phyloP scores from a whole-genome alignment of 2,888 invertebrate genomes.

The Thymelicus lineola region DNA sequence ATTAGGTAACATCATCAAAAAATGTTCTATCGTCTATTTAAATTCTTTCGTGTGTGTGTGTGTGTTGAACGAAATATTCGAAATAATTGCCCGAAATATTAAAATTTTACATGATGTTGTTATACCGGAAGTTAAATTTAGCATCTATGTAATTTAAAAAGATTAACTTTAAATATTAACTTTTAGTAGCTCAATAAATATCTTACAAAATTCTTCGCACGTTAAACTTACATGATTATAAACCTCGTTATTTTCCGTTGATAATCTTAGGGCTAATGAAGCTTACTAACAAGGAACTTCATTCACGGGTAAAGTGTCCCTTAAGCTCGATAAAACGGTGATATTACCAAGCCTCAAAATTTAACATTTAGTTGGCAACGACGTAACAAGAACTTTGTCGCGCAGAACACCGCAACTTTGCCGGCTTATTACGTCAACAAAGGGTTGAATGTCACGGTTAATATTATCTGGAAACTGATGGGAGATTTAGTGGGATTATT shows the following conservation, averaged over 20 bases:
- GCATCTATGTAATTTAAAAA: too few relatives aligned
- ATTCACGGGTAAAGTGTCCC: constrained; percentile 25
- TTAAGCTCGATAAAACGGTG: constrained; percentile 14
- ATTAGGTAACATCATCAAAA: too few relatives aligned
- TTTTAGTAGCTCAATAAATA: too few relatives aligned
- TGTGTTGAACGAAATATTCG: too few relatives aligned
- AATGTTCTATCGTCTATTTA: too few relatives aligned
- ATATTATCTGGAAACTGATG: not conserved
- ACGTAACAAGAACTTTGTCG: constrained; percentile 1
- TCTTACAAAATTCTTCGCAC: too few relatives aligned
- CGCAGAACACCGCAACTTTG: not conserved
- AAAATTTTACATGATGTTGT: too few relatives aligned
- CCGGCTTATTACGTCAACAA: not conserved
- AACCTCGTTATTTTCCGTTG: not conserved
- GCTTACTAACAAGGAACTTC: constrained; percentile 23
- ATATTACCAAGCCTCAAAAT: constrained; percentile 21
- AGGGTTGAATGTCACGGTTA: constrained; percentile 2
- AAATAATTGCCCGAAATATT: too few relatives aligned
- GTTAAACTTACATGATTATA: too few relatives aligned
- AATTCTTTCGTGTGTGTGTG: too few relatives aligned
- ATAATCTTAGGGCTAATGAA: constrained; percentile 12
- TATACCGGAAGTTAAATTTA: too few relatives aligned
- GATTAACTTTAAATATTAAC: too few relatives aligned
- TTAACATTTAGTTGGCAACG: constrained; percentile 15
- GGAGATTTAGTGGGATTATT: not conserved